Conservation (phyloP, 2,888 invertebrate species). For the Chorisops tibialis region DNA sequence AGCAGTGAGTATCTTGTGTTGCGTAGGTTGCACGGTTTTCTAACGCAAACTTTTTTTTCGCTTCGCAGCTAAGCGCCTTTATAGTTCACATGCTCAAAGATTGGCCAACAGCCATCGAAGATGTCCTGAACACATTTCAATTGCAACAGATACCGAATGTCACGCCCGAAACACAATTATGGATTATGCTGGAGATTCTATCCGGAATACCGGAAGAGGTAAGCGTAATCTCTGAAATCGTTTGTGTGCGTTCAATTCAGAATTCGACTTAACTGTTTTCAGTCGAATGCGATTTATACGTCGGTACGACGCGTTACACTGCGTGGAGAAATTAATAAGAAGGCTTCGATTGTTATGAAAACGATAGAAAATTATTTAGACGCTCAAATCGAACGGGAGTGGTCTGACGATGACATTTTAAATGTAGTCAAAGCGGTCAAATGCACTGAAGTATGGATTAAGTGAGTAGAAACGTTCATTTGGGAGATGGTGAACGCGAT, state of each 20-base stretch:
- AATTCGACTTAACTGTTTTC: constrained; percentile 1
- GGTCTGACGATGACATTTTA: constrained; percentile 52
- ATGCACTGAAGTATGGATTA: constrained; percentile 63
- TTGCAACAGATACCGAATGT: constrained; percentile 59
- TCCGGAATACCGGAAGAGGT: constrained; percentile 88
- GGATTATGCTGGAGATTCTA: constrained; percentile 76
- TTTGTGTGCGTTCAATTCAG: not conserved
- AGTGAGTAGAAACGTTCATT: constrained; percentile 46
- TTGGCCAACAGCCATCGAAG: constrained; percentile 66
- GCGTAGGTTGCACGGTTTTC: not conserved
- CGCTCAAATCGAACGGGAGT: constrained; percentile 43
- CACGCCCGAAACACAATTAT: constrained; percentile 59
- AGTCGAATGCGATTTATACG: constrained; percentile 48
- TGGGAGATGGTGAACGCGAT: too few species aligned
- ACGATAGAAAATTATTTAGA: constrained; percentile 47
- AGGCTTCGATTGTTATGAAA: constrained; percentile 45
- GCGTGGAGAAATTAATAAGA: constrained; percentile 47
- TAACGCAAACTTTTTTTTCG: constrained; percentile 12
- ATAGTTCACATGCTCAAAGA: constrained; percentile 64
- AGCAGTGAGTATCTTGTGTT: constrained; percentile 58
- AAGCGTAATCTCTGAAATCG: constrained; percentile 31
- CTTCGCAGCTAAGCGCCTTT: constrained; percentile 72
- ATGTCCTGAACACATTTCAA: constrained; percentile 66
- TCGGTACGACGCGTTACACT: constrained; percentile 47
- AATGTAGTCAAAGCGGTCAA: constrained; percentile 57